These are phyloP conservation scores for Mesochorus sp. DNA, from an alignment of 2,888 invertebrate genomes.

Conservation along the genomic window DNA sequence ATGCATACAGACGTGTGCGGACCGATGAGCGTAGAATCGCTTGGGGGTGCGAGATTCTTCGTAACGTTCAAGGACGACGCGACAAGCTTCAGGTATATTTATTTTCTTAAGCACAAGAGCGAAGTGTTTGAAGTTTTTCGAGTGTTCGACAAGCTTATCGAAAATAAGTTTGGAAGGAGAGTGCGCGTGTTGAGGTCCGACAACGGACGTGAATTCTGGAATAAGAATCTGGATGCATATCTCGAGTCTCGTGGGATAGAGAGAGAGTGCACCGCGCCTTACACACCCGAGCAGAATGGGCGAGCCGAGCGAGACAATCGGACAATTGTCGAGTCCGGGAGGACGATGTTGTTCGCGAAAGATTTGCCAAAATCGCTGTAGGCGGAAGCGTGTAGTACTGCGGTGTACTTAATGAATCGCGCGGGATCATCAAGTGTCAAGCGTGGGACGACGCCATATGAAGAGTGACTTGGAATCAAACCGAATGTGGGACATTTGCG, in stretches of 20 bases:
- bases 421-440: neutral
- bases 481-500: slow-evolving; percentile 46
- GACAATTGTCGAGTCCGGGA: slow-evolving; percentile 44
- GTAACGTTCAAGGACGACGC: slow-evolving; percentile 56
- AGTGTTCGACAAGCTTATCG: slow-evolving; percentile 52
- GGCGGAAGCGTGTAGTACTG: slow-evolving; percentile 49
- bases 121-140: slow-evolving; percentile 33
- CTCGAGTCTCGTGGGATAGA: slow-evolving; percentile 50
- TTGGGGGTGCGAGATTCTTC: slow-evolving; percentile 35
- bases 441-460: slow-evolving; percentile 25
- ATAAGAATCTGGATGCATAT: slow-evolving; percentile 57
- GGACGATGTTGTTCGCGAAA: slow-evolving; percentile 46
- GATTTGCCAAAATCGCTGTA: slow-evolving; percentile 17
- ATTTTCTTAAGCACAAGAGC: slow-evolving; percentile 50
- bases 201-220: slow-evolving; percentile 61
- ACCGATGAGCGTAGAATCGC: slow-evolving; percentile 41
- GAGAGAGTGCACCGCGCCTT: slow-evolving; percentile 42
- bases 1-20: slow-evolving; percentile 57
- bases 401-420: slow-evolving; percentile 47
- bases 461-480: slow-evolving; percentile 20
- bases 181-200: slow-evolving; percentile 62
- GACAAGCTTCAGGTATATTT: slow-evolving; percentile 54
- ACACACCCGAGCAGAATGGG: slow-evolving; percentile 55
- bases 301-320: slow-evolving; percentile 47
- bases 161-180: slow-evolving; percentile 58